Conservation (phyloP, 1,140 invertebrate genomes). For the Listronotus bonariensis region DNA sequence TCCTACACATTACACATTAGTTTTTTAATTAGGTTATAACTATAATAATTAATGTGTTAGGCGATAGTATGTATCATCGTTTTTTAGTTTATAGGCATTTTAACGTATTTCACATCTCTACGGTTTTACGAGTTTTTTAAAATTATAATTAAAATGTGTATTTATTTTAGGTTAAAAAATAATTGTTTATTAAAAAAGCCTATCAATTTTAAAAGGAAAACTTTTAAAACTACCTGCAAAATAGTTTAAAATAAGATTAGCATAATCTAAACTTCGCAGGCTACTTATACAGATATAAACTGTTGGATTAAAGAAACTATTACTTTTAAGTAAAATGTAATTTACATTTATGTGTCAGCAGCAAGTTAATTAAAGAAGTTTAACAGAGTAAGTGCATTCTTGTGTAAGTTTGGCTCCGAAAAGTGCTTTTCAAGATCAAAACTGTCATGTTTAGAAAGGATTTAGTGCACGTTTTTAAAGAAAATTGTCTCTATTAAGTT, state of each 20-base stretch:
- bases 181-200: no score
- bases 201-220: background rate
- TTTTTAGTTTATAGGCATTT: no score
- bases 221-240: background rate
- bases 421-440: conserved; percentile 15
- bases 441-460: conserved; percentile 30
- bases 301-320: conserved; percentile 25
- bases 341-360: conserved; percentile 50
- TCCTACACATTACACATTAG: no score
- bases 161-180: no score
- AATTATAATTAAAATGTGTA: no score
- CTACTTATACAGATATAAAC: conserved; percentile 16
- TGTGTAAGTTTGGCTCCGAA: conserved; percentile 42
- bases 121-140: no score
- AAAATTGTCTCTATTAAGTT: conserved; percentile 17
- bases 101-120: no score
- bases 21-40: no score
- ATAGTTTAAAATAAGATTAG: background rate
- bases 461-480: conserved; percentile 12
- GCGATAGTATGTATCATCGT: no score
- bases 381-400: conserved; percentile 52
- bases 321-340: conserved; percentile 45
- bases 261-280: conserved; percentile 12
- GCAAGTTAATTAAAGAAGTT: conserved; percentile 52
- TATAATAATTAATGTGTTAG: no score